Conservation (phyloP, 2,797 vertebrate species). For the Onychomys torridus region DNA sequence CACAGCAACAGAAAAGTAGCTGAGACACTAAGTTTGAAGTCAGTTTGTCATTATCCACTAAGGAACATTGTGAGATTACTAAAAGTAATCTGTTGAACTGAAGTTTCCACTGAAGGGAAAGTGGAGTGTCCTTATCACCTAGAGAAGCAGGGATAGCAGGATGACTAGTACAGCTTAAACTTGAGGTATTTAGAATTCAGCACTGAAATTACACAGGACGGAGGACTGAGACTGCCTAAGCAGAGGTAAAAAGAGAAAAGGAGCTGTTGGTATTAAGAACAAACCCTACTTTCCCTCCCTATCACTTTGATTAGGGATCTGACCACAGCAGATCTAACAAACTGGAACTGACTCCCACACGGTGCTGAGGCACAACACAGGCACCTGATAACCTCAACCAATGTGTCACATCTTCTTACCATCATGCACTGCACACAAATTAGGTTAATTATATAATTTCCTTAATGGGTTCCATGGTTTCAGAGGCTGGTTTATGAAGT, state of each 20-base stretch:
- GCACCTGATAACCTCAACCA: slow-evolving; percentile 14
- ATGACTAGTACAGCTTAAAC: not conserved
- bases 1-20: not conserved
- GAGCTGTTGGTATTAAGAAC: not conserved
- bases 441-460: not conserved
- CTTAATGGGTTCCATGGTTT: slow-evolving; percentile 40
- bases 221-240: not conserved
- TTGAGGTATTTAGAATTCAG: slow-evolving; percentile 10
- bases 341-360: not conserved
- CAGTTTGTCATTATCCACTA: not conserved
- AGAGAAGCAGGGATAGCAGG: not conserved
- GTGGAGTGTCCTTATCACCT: not conserved
- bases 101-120: not conserved
- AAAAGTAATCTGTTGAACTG: not conserved
- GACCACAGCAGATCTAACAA: slow-evolving; percentile 8
- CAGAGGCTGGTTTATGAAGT: slow-evolving; percentile 26
- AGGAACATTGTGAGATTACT: not conserved
- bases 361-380: not conserved
- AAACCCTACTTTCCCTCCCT: not conserved
- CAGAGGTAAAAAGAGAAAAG: slow-evolving; percentile 8
- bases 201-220: not conserved
- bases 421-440: not conserved
- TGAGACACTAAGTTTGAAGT: not conserved
- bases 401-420: not conserved
- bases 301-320: slow-evolving; percentile 14